Evolutionary conservation across 1,140 invertebrate species (phyloP).

Genomic region (Caenorhabditis inopinata): DNA sequence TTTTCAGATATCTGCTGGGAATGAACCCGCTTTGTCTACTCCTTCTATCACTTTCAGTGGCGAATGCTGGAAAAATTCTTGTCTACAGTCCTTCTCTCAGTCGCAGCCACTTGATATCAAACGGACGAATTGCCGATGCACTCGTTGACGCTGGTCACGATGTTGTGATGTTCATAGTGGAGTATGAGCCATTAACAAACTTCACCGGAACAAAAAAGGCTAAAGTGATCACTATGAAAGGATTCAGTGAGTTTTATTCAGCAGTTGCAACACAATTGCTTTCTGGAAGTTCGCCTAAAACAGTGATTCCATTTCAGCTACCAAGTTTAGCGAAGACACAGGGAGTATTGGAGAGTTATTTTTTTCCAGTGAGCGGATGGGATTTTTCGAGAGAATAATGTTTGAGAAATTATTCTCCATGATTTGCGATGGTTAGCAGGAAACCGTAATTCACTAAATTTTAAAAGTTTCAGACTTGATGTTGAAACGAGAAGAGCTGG

Average conservation of each 20-base stretch:
- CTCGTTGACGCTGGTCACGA: constrained; percentile 44
- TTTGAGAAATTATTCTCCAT: constrained; percentile 17
- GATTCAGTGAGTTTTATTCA: constrained; percentile 21
- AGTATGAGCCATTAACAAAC: constrained; percentile 1
- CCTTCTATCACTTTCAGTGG: background rate
- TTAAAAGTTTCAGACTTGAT: constrained; percentile 39
- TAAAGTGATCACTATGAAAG: constrained; percentile 28
- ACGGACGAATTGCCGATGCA: constrained; percentile 45
- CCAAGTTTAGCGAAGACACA: background rate
- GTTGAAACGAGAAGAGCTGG: constrained; percentile 13
- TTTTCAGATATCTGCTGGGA: too few species aligned
- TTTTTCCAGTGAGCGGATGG: background rate
- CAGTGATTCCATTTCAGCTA: background rate
- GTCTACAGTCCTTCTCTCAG: constrained; percentile 42
- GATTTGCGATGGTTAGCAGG: constrained; percentile 35
- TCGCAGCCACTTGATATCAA: constrained; percentile 47
- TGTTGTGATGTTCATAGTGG: constrained; percentile 47
- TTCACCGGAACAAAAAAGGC: constrained; percentile 36
- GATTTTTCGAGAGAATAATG: constrained; percentile 22
- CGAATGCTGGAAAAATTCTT: constrained; percentile 21
- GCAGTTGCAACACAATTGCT: too few species aligned
- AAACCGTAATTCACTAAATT: background rate
- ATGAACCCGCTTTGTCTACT: too few species aligned
- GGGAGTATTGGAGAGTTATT: constrained; percentile 1
- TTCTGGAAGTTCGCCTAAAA: background rate